Conservation (phyloP, 2,888 invertebrate species). For the Xestoiulus laeticollis region DNA sequence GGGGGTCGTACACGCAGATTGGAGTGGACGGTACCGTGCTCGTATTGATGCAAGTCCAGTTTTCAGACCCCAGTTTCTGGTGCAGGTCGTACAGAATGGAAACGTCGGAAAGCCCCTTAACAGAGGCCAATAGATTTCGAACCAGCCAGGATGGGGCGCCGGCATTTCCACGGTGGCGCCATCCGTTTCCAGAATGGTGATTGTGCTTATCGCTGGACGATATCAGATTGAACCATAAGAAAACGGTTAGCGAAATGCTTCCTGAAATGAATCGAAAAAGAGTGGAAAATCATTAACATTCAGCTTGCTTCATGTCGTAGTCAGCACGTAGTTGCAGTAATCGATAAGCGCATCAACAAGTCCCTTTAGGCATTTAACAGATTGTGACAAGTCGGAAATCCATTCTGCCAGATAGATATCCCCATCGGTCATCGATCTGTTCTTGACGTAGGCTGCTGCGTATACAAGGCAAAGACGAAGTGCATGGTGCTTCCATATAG, state of each 20-base stretch:
- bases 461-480: no score
- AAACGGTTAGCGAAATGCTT: background rate
- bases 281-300: background rate
- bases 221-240: background rate
- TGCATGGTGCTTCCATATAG: no score
- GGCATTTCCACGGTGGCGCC: background rate
- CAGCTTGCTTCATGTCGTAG: background rate
- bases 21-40: slow-evolving; percentile 58
- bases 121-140: slow-evolving; percentile 46
- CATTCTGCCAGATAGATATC: no score
- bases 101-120: background rate
- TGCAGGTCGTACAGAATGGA: background rate
- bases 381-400: background rate
- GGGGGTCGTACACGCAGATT: slow-evolving; percentile 60
- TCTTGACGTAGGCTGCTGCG: no score
- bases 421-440: no score
- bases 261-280: background rate
- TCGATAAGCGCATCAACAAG: background rate
- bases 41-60: slow-evolving; percentile 57
- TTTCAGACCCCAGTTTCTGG: background rate
- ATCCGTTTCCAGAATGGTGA: background rate
- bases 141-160: slow-evolving; percentile 39
- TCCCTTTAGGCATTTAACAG: background rate
- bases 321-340: background rate
- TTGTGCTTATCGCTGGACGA: slow-evolving; percentile 8